Evolutionary conservation across 2,888 invertebrate genomes (phyloP), one percentile per base, ranked within the genome.

Genomic region (Lasioglossum oenotherae): DNA sequence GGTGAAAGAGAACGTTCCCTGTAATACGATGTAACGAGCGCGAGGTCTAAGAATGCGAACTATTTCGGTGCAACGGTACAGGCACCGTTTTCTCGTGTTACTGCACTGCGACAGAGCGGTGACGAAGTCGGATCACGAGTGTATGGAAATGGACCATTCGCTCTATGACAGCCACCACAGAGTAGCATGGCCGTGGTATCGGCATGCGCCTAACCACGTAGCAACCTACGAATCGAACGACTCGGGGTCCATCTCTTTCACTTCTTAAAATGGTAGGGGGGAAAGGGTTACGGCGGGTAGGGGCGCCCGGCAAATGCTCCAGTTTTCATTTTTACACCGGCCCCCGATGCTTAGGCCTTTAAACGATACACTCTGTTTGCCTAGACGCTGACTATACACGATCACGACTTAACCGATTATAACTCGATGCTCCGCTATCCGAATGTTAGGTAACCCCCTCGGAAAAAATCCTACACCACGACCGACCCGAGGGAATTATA

Each of bases 231-330:
- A 90, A 91, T 88, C 91, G 86, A 85, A 73, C 77, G 86, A 85
- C 90, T 86, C 87, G 19, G 91, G 90, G 88, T 89, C 71, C 92
- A 92, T 92, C 92, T 92, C 92, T 92, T 92, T 92, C 92, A 92
- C 92, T 91, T 92, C 91, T 91, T 88, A 90, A 92, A 92, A 92
- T 89, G 91, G 87, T 77, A 87, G 85, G 85, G 85, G 88, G 81
- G 31, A 23, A 82, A 84, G 87, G 82, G 89, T 84, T 86, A 88
- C 84, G 81, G 83, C 84, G 87, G 85, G 91, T 90, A 90, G 87
- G 86, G 84, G 81, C 88, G 82, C 73, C 10, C 91, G 82, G 83
- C 90, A 89, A 93, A 91, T 91, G 92, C 92, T 92, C 93, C 89
- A 92, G 92, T 92, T 92, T 92, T 89, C 90, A 91, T 92, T 92